phyloP scores from a whole-genome alignment of 2,888 invertebrate species.

The Acleris laterana region DNA sequence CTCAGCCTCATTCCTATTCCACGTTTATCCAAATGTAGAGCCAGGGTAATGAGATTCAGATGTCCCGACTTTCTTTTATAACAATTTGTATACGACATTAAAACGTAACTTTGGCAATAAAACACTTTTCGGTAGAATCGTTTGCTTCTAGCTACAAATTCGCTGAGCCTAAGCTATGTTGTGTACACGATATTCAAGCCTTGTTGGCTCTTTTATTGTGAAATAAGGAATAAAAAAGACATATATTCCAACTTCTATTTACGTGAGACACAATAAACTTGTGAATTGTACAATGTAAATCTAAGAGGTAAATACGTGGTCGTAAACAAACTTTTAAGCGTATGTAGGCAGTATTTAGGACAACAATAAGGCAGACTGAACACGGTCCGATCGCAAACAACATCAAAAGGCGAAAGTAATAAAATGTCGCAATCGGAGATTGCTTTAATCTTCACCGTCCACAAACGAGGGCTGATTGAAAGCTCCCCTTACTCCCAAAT shows the following conservation, averaged over 20 bases:
- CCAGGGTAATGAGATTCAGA: constrained; percentile 71
- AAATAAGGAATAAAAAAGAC: constrained; percentile 5
- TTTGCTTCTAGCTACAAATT: constrained; percentile 12
- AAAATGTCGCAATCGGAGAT: constrained; percentile 78
- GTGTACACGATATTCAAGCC: background rate
- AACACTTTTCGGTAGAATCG: constrained; percentile 9
- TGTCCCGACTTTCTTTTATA: constrained; percentile 65
- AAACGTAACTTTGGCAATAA: constrained; percentile 41
- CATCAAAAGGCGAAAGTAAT: constrained; percentile 81
- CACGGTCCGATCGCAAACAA: constrained; percentile 68
- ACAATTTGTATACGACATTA: constrained; percentile 36
- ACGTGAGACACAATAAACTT: background rate
- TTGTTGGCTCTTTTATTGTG: constrained; percentile 1
- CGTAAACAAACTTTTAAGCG: constrained; percentile 16
- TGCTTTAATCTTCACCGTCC: constrained; percentile 78
- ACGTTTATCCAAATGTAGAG: constrained; percentile 62
- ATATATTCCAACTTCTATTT: constrained; percentile 2
- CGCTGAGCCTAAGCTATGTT: background rate
- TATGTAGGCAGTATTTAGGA: constrained; percentile 42
- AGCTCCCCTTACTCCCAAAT: constrained; percentile 73
- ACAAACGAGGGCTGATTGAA: constrained; percentile 78
- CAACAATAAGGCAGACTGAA: constrained; percentile 50
- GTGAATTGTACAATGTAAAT: background rate
- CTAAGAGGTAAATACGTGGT: background rate
- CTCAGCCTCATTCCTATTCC: constrained; percentile 74